Percentiles rank a stretch among this genome's conserved stretches.
Conservation (phyloP, 1,140 invertebrate species). For the Homalodisca vitripennis region DNA sequence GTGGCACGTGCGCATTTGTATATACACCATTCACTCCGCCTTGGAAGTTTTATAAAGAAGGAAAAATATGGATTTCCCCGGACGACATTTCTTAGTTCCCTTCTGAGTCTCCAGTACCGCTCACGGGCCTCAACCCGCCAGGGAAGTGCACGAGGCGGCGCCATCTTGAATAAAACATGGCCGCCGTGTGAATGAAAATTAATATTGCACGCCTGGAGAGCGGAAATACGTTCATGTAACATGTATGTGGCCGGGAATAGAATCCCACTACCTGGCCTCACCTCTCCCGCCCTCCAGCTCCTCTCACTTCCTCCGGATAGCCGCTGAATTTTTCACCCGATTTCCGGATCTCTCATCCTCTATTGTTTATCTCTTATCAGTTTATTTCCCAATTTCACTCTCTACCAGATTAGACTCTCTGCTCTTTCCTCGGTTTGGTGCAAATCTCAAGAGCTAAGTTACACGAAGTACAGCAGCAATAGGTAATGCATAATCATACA, state of each 20-base stretch:
- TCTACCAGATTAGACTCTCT: too few relatives aligned
- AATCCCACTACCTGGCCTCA: too few relatives aligned
- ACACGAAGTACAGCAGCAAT: too few relatives aligned
- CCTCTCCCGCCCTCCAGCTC: background rate
- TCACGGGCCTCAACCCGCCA: background rate
- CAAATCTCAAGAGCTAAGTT: too few relatives aligned
- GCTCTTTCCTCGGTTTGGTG: too few relatives aligned
- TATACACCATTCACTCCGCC: too few relatives aligned
- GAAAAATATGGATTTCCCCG: too few relatives aligned
- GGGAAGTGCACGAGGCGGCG: background rate
- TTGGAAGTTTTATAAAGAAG: too few relatives aligned
- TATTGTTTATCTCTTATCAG: background rate
- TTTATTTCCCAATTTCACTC: background rate
- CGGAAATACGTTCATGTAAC: background rate
- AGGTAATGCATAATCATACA: too few relatives aligned
- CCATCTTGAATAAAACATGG: background rate
- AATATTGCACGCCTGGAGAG: background rate
- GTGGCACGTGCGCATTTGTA: too few relatives aligned
- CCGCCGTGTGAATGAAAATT: background rate
- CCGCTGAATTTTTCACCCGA: background rate
- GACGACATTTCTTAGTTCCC: too few relatives aligned
- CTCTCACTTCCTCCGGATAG: background rate
- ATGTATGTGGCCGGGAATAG: background rate
- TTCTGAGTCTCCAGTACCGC: too few relatives aligned
- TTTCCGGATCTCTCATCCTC: background rate